These are phyloP conservation scores for Theocolax elegans DNA, from an alignment of 1,140 invertebrate species.

Conservation along the genomic window DNA sequence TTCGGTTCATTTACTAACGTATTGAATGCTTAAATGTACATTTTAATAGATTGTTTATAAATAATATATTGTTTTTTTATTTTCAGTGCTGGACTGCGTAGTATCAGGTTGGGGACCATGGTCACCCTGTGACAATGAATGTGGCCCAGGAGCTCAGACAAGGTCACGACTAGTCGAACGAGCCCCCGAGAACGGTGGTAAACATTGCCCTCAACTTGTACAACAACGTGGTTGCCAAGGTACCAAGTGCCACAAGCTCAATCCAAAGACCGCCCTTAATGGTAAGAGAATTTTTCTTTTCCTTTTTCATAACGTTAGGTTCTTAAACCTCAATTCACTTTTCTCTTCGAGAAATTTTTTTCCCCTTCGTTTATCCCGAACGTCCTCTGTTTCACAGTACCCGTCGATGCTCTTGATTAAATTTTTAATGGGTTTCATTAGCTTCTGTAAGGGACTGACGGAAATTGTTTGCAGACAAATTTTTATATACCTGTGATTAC, in stretches of 20 bases:
- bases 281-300: constrained; percentile 66
- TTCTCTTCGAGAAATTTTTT: too few relatives aligned
- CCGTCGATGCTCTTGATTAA: constrained; percentile 27
- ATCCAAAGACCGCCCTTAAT: constrained; percentile 76
- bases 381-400: too few relatives aligned
- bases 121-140: constrained; percentile 82
- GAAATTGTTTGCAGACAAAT: not conserved
- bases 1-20: too few relatives aligned
- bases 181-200: constrained; percentile 79
- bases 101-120: constrained; percentile 84
- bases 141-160: constrained; percentile 81
- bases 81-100: constrained; percentile 81
- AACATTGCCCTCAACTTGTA: constrained; percentile 78
- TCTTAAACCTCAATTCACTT: constrained; percentile 31
- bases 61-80: not conserved
- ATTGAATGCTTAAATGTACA: too few relatives aligned
- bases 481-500: too few relatives aligned
- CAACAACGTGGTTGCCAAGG: constrained; percentile 83
- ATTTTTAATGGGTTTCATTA: constrained; percentile 11
- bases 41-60: not conserved
- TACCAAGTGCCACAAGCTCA: constrained; percentile 74
- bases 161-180: constrained; percentile 73
- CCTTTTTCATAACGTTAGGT: too few relatives aligned
- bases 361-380: constrained; percentile 4
- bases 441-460: not conserved